Percentiles rank a stretch among this genome's conserved stretches.
These are phyloP conservation scores for Heliothis subflexa DNA, from an alignment of 1,140 invertebrate species.

Conservation along the genomic window DNA sequence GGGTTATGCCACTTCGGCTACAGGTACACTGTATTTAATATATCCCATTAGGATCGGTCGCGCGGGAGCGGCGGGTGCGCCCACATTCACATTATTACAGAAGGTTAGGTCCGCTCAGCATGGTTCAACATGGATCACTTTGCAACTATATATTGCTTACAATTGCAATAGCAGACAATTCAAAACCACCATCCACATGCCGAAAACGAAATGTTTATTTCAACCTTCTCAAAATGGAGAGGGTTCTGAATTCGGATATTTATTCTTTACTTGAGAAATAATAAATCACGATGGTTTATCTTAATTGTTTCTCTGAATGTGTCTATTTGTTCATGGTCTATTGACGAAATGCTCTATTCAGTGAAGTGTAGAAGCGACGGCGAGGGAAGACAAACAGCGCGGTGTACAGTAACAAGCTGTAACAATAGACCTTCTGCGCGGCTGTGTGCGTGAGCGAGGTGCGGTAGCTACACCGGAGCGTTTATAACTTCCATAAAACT, in stretches of 20 bases:
- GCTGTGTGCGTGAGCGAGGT: background rate
- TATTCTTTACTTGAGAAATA: background rate
- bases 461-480: background rate
- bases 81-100: background rate
- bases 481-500: constrained; percentile 46
- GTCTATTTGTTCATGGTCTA: no score
- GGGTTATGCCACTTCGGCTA: background rate
- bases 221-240: background rate
- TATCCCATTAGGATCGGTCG: constrained; percentile 28
- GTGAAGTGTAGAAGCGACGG: no score
- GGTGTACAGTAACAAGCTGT: background rate
- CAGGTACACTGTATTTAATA: constrained; percentile 13
- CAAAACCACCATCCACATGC: no score
- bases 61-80: background rate
- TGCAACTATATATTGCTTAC: no score
- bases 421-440: background rate
- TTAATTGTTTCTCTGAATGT: no score
- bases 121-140: background rate
- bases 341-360: no score
- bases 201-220: background rate
- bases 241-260: no score
- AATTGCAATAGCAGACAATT: background rate
- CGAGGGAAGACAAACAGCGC: background rate
- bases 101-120: background rate
- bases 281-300: no score